Evolutionary conservation across 1,140 invertebrate genomes (phyloP).

Genomic region (Plutomurus gul): DNA sequence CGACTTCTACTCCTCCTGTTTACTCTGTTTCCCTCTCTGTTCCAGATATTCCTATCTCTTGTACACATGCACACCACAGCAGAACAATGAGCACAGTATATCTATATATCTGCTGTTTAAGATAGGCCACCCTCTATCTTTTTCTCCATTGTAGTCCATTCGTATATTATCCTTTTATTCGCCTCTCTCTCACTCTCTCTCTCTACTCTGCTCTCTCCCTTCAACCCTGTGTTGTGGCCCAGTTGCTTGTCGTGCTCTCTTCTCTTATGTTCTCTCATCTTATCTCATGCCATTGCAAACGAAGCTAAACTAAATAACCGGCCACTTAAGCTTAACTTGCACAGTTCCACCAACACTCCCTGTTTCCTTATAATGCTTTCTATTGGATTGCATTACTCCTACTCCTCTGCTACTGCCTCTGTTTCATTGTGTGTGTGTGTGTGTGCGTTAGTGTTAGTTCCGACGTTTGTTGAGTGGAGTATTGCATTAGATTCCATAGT

Average conservation of each 20-base stretch:
- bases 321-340: slow-evolving; percentile 20
- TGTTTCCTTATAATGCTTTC: not conserved
- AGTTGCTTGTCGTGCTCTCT: not conserved
- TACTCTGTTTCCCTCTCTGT: no score
- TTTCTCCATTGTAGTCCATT: not conserved
- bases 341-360: slow-evolving; percentile 16
- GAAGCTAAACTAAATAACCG: slow-evolving; percentile 27
- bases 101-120: no score
- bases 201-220: slow-evolving; percentile 3
- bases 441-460: not conserved
- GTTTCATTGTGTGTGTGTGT: not conserved
- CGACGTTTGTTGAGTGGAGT: not conserved
- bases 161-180: slow-evolving; percentile 9
- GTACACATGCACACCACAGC: no score
- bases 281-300: slow-evolving; percentile 2
- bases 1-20: no score
- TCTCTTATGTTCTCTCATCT: not conserved
- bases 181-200: not conserved
- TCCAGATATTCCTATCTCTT: no score
- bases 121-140: not conserved
- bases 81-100: no score
- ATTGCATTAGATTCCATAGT: not conserved
- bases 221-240: not conserved
- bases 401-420: not conserved
- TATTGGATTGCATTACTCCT: slow-evolving; percentile 5